A percentile compares a stretch with the other conserved stretches of the same genome.
Conservation (phyloP, 2,888 invertebrate genomes). For the Strigamia crassipes region DNA sequence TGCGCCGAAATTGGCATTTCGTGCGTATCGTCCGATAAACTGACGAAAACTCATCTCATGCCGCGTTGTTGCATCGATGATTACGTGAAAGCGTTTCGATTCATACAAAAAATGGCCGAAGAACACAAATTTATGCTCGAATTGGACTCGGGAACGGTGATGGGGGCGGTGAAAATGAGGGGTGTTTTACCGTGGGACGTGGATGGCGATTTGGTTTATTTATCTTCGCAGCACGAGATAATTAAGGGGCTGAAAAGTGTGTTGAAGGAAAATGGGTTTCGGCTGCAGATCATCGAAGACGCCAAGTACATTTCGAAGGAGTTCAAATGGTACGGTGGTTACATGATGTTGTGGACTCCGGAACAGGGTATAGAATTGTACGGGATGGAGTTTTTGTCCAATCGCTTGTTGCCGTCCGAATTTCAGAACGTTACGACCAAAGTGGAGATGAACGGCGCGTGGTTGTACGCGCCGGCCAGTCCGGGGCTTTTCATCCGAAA, state of each 20-base stretch:
- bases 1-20: conserved; percentile 52
- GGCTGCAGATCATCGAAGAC: conserved; percentile 48
- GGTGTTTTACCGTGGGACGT: conserved; percentile 57
- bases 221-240: conserved; percentile 53
- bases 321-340: background rate
- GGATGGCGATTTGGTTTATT: conserved; percentile 55
- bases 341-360: conserved; percentile 50
- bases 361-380: conserved; percentile 55
- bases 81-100: conserved; percentile 53
- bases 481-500: conserved; percentile 56
- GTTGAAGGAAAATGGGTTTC: conserved; percentile 51
- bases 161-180: conserved; percentile 57
- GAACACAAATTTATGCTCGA: conserved; percentile 54
- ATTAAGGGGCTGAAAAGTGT: conserved; percentile 48
- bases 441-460: conserved; percentile 54
- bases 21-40: conserved; percentile 51
- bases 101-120: conserved; percentile 52
- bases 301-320: conserved; percentile 51
- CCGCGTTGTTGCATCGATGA: conserved; percentile 55
- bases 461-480: conserved; percentile 55
- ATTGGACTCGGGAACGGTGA: conserved; percentile 55
- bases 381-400: conserved; percentile 52
- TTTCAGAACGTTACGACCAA: background rate
- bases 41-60: conserved; percentile 48
- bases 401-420: conserved; percentile 45